Base-by-base conservation (phyloP, 2,888 invertebrate genomes). In the Ethmia dodecea region DNA sequence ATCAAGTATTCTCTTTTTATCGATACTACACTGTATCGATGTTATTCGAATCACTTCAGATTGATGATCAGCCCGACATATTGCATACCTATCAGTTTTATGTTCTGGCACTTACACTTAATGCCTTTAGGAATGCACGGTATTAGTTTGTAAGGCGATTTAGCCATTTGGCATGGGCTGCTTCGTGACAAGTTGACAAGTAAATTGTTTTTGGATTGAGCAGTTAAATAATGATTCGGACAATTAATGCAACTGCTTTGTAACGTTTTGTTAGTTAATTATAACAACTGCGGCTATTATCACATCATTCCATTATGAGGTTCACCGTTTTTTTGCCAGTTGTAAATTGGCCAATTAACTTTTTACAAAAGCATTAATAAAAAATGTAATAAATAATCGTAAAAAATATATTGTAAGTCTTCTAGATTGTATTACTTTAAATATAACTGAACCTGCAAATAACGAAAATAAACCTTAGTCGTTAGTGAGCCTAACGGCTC, bases 51-150 rank as follows among this genome's bases (percentile, higher is more conserved):
- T 68, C 67, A 62, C 64, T 48, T 51, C 51, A 60, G 68, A 74
- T 70, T 72, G 78, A 77, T 75, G 68, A 60, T 49, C 55, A 58
- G 52, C 54, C 63, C 60, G 70, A 79, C 70, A 75, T 77, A 80
- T 79, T 65, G 79, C 77, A 74, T 75, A 75, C 76, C 79, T 75
- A 79, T 80, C 79, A 79, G 73, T 75, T 80, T 81, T 79, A 81
- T 80, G 78, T 74, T 69, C 74, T 60, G 67, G 60, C 79, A 77
- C 77, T 81, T 76, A 65, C 61, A 58, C 64, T 62, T 75, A 79
- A 81, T 78, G 81, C 65, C 61, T 70, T 62, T 69, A 69, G 76
- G 72, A 79, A 76, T 73, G 72, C 74, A 69, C 59, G 52, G 52
- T 64, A 71, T 69, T 72, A 74, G 70, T 73, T 68, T 55, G 58